Conservation (phyloP, 2,113 vertebrate species). For the Cavia aperea region DNA sequence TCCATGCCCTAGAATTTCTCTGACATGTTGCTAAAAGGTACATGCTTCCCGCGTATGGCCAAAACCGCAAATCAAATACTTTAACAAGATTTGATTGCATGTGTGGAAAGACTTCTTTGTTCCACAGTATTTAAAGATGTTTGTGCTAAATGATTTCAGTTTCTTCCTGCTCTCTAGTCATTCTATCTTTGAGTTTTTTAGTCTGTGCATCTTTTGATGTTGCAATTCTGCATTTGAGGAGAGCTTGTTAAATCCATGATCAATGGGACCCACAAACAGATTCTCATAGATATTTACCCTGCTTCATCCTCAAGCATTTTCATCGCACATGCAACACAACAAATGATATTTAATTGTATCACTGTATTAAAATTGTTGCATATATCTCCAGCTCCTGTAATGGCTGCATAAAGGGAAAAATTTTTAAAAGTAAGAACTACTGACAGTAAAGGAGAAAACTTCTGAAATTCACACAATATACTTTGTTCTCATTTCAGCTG, state of each 20-base stretch:
- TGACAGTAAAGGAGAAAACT: background rate
- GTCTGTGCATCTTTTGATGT: background rate
- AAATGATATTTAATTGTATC: background rate
- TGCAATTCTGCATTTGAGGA: background rate
- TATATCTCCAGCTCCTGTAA: background rate
- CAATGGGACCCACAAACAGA: background rate
- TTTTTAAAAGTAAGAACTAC: background rate
- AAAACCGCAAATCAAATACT: conserved; percentile 20
- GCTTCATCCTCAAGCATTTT: background rate
- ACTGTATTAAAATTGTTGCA: background rate
- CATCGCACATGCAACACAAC: background rate
- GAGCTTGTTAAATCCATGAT: background rate
- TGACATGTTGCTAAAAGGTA: background rate
- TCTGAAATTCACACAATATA: background rate
- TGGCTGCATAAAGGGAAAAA: background rate
- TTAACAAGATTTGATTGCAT: conserved; percentile 50
- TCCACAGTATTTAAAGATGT: conserved; percentile 37
- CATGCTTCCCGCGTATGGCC: background rate
- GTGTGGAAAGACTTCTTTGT: conserved; percentile 29
- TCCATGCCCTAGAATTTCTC: background rate
- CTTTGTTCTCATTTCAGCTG: background rate
- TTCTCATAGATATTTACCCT: background rate
- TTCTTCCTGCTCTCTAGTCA: background rate
- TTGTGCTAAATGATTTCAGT: background rate
- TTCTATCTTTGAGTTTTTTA: background rate